A percentile compares a stretch with the other conserved stretches of the same genome.
phyloP scores from a whole-genome alignment of 2,888 invertebrate species.

The Uropetala carovei region DNA sequence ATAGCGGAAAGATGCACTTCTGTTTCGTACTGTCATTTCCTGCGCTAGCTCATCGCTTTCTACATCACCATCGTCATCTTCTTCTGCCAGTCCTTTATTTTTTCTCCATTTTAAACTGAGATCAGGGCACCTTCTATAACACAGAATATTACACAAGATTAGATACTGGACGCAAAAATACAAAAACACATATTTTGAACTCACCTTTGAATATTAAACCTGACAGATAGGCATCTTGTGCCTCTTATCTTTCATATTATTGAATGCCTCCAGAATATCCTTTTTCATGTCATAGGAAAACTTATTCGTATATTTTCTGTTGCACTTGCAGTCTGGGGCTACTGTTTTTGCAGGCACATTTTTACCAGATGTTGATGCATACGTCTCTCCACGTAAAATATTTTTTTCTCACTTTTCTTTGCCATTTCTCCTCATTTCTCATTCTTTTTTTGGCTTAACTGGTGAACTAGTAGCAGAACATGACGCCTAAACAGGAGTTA shows the following conservation, averaged over 20 bases:
- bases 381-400: not conserved
- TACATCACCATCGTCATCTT: no score
- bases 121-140: no score
- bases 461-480: not conserved
- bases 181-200: no score
- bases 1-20: no score
- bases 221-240: not conserved
- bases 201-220: not conserved
- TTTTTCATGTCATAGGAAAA: not conserved
- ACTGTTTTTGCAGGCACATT: not conserved
- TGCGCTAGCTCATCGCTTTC: no score
- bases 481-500: not conserved
- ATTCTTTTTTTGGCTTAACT: not conserved
- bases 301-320: not conserved
- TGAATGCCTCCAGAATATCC: not conserved
- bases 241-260: not conserved
- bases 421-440: not conserved
- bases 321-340: not conserved
- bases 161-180: no score
- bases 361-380: slow-evolving; percentile 2
- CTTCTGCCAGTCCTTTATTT: no score
- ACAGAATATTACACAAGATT: no score
- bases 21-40: no score
- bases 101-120: no score
- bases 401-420: not conserved